phyloP scores from a whole-genome alignment of 2,888 invertebrate genomes.

The Frankliniella fusca region DNA sequence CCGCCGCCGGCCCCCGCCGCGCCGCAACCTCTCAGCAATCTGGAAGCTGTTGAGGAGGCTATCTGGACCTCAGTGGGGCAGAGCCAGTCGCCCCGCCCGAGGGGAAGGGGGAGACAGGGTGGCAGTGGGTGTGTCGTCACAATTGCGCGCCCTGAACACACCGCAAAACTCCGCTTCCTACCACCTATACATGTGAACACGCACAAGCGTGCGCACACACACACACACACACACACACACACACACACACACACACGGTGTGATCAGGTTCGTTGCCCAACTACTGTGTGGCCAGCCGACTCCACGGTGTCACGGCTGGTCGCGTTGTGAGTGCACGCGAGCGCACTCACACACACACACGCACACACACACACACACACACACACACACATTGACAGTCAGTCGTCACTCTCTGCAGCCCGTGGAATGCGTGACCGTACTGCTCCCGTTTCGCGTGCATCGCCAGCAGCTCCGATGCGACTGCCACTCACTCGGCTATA shows the following conservation, averaged over 20 bases:
- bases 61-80: too few relatives aligned
- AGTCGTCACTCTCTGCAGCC: too few relatives aligned
- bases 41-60: too few relatives aligned
- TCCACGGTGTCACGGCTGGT: not conserved
- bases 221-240: not conserved
- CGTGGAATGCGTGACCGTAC: too few relatives aligned
- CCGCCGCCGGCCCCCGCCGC: too few relatives aligned
- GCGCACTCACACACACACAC: not conserved
- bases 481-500: too few relatives aligned
- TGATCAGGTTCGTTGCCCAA: not conserved
- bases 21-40: too few relatives aligned
- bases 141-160: not conserved
- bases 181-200: not conserved
- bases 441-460: too few relatives aligned
- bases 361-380: not conserved
- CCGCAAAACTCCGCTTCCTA: not conserved
- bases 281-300: not conserved
- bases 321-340: not conserved
- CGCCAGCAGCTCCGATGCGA: too few relatives aligned
- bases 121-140: not conserved
- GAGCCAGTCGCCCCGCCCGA: too few relatives aligned
- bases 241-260: not conserved
- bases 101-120: too few relatives aligned
- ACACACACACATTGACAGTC: not conserved
- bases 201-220: too few relatives aligned